Percentiles rank a stretch among this genome's conserved stretches.
Evolutionary conservation across 2,113 vertebrate genomes (phyloP).

Genomic region (Salminus brasiliensis): DNA sequence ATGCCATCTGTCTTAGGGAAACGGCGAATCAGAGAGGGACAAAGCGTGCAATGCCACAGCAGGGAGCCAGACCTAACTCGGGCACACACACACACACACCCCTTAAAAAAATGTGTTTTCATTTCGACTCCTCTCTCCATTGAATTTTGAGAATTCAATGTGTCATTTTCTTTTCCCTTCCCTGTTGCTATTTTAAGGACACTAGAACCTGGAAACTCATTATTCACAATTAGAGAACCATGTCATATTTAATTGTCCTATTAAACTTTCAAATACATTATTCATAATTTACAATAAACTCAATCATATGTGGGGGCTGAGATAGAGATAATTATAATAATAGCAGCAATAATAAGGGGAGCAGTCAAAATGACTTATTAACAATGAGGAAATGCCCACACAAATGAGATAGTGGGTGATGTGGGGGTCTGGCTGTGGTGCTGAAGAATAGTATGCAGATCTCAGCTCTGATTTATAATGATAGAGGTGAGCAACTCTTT

Average conservation of each 20-base stretch:
- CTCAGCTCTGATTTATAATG: constrained; percentile 57
- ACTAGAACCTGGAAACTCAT: constrained; percentile 56
- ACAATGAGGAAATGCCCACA: constrained; percentile 69
- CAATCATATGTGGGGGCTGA: constrained; percentile 65
- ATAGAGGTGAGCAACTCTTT: constrained; percentile 39
- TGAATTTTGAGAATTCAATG: constrained; percentile 11
- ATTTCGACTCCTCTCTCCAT: constrained; percentile 27
- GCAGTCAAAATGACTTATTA: constrained; percentile 76
- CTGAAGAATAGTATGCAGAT: constrained; percentile 43
- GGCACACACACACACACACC: background rate
- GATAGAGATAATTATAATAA: constrained; percentile 77
- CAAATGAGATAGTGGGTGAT: constrained; percentile 73
- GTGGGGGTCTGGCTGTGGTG: constrained; percentile 54
- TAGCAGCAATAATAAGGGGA: constrained; percentile 73
- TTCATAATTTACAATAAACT: constrained; percentile 67
- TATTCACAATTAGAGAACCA: constrained; percentile 71
- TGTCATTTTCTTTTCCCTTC: constrained; percentile 45
- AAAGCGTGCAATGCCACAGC: constrained; percentile 38
- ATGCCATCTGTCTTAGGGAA: constrained; percentile 74
- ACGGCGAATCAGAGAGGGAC: constrained; percentile 54
- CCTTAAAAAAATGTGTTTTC: constrained; percentile 20
- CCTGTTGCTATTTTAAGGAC: constrained; percentile 49
- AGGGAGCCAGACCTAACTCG: constrained; percentile 22
- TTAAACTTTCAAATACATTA: constrained; percentile 64
- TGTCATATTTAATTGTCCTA: constrained; percentile 67